phyloP scores from a whole-genome alignment of 2,113 vertebrate species.

The Geococcyx californianus region DNA sequence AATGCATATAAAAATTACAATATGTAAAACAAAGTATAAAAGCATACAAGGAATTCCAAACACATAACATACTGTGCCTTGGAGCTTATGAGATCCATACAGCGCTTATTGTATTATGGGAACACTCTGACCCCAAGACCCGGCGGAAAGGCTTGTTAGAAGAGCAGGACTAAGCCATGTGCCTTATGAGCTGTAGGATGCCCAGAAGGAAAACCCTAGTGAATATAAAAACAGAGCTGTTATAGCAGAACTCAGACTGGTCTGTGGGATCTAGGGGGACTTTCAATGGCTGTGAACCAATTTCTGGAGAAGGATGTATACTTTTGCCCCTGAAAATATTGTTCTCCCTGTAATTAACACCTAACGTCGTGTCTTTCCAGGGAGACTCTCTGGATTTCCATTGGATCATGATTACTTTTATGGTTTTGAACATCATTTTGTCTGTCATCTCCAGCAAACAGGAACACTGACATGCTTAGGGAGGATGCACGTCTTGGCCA shows the following conservation, averaged over 20 bases:
- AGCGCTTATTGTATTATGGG: constrained; percentile 56
- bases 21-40: constrained; percentile 70
- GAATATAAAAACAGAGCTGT: neutral
- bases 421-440: neutral
- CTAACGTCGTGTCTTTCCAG: neutral
- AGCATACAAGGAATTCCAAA: constrained; percentile 69
- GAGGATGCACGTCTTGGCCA: neutral
- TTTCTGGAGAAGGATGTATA: constrained; percentile 2
- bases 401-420: neutral
- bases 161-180: constrained; percentile 24
- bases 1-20: constrained; percentile 67
- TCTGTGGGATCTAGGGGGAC: neutral
- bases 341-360: constrained; percentile 10
- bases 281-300: constrained; percentile 6
- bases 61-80: constrained; percentile 67
- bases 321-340: neutral
- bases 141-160: neutral
- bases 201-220: constrained; percentile 44
- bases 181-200: constrained; percentile 43
- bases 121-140: constrained; percentile 65
- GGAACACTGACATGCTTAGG: neutral
- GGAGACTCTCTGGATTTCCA: neutral
- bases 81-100: constrained; percentile 65
- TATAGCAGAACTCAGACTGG: neutral
- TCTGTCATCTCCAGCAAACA: neutral